Evolutionary conservation across 37 sponge, comb jelly and placozoan genomes (phyloP), one percentile per base, ranked within the genome.

Genomic region (Bolinopsis microptera): DNA sequence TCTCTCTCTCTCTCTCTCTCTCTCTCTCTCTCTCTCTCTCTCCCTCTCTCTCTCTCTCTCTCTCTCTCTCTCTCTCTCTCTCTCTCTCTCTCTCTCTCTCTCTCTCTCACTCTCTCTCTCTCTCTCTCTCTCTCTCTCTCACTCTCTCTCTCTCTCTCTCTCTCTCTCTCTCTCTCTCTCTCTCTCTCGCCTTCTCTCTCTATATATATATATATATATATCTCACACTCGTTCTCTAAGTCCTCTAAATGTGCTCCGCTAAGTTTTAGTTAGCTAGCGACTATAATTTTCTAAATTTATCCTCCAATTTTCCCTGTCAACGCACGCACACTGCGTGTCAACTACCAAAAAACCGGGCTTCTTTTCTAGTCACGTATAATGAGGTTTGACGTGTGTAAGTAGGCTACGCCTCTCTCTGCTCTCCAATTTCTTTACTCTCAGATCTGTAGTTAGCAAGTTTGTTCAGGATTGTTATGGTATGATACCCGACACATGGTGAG

Each of bases 11-110:
- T 67, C 68, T 67, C 68, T 67, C 68, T 67, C 68, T 67, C 68
- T 67, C 68, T 67, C 68, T 67, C 68, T 67, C 68, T 67, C 68
- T 67, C 68, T 67, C 68, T 67, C 75, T 72, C 75, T 72, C 13
- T 72, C 13, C 3, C n/a, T 5, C 75, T 72, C 75, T 72, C 75
- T 72, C 75, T 72, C 75, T 72, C 75, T 72, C 75, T 24, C 75
- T 72, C 75, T 72, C 75, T 72, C 75, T 72, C 75, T 24, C 75
- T 72, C 75, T 72, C 75, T 72, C 75, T 72, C 75, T 67, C 68
- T 72, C 75, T 67, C 68, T 67, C 68, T 67, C 68, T 67, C 68
- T 67, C 68, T 67, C 68, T 67, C 68, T 67, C 68, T 67, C 68
- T 67, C 75, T 72, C 75, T 72, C 13, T 72, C 13, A 30, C n/a